Percentiles rank a stretch among this genome's conserved stretches.
These are phyloP conservation scores for Wasmannia auropunctata DNA, from an alignment of 1,140 invertebrate species.

Conservation along the genomic window DNA sequence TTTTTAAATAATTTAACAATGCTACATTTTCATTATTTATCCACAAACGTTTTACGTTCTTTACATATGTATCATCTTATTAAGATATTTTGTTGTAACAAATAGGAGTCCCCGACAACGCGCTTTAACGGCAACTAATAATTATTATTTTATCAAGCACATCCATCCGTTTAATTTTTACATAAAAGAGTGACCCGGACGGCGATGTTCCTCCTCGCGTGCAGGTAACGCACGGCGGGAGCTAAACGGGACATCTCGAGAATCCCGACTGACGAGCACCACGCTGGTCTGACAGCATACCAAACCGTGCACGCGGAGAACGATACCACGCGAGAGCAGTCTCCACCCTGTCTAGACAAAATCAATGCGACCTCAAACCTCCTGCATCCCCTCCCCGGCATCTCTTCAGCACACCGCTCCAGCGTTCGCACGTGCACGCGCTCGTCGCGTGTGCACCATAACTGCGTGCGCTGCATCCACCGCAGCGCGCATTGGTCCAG, in stretches of 20 bases:
- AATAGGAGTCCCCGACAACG: neutral
- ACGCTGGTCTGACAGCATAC: conserved; percentile 58
- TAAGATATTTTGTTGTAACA: neutral
- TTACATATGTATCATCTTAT: no score
- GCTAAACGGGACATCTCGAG: conserved; percentile 3
- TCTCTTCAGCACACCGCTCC: conserved; percentile 62
- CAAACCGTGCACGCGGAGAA: conserved; percentile 64
- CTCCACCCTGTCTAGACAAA: conserved; percentile 84
- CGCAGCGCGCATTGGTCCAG: no score
- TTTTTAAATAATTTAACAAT: neutral
- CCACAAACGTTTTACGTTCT: neutral
- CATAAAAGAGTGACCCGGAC: neutral
- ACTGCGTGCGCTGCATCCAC: conserved; percentile 12
- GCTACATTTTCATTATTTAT: neutral
- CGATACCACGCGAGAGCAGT: conserved; percentile 75
- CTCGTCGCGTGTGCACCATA: conserved; percentile 41
- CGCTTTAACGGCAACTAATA: neutral
- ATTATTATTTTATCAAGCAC: neutral
- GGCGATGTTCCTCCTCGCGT: conserved; percentile 26
- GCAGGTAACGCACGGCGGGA: neutral
- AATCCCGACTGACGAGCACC: conserved; percentile 37
- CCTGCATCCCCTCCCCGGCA: conserved; percentile 63
- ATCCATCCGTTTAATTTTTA: neutral
- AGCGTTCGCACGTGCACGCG: conserved; percentile 63
- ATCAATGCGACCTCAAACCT: conserved; percentile 82